Conservation (phyloP, 2,113 vertebrate genomes). For the Microcebus lehilahytsara region DNA sequence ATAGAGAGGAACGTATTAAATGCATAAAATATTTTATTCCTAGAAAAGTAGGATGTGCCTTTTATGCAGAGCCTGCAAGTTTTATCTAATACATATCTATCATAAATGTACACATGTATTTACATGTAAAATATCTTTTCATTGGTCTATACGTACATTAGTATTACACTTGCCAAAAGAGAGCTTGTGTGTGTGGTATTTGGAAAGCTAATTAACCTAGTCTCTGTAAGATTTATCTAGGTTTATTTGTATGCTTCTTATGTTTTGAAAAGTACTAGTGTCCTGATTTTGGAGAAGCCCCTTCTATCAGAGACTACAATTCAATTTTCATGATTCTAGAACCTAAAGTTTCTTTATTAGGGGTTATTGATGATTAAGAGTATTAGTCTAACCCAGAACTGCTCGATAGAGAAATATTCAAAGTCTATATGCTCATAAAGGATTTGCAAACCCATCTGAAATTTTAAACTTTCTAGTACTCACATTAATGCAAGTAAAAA, state of each 20-base stretch:
- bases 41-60: background rate
- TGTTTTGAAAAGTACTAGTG: background rate
- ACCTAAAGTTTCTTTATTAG: background rate
- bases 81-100: background rate
- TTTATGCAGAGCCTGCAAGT: background rate
- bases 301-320: background rate
- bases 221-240: background rate
- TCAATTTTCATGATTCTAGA: background rate
- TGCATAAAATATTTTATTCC: background rate
- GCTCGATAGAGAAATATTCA: background rate
- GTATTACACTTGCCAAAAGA: slow-evolving; percentile 10
- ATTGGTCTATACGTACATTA: background rate
- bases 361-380: background rate
- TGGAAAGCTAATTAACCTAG: background rate
- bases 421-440: too few species aligned
- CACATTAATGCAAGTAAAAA: background rate
- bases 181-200: background rate
- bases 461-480: background rate
- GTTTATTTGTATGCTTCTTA: background rate
- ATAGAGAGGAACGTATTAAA: background rate
- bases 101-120: background rate
- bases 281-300: background rate
- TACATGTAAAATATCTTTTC: background rate
- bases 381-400: background rate
- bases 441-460: background rate